Base-by-base conservation (phyloP, 2,113 vertebrate genomes). In the Agelaius phoeniceus region DNA sequence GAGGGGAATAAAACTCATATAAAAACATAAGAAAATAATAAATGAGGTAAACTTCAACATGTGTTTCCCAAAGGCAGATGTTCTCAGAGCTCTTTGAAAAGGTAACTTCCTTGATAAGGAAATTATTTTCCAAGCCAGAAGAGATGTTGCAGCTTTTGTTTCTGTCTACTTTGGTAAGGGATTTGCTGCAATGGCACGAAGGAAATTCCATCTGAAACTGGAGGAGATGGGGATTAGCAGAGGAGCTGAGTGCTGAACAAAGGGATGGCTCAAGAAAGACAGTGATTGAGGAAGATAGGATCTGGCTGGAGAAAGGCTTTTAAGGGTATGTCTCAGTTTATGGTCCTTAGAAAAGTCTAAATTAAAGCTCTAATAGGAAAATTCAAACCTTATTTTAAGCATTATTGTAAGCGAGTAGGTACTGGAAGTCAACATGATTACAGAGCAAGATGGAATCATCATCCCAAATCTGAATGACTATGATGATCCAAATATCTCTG, bases 121-220 rank as follows among this genome's bases (percentile, higher is more conserved):
- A 89, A 55, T 5, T 11, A 8, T 68, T 67, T 89, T 84, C 27
- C 35, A 78, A 82, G 33, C 23, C 61, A 91, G 89, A 90, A 77
- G 27, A 93, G 91, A 75, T 37, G 18, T 67, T 87, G 15, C 18
- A 59, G 43, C 16, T 95, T 94, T 91, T 91, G 11, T 71, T 24
- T 74, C 10, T 75, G 8, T 72, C 15, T 74, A 1, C 23, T 91
- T 93, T 69, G 13, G 8, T 84, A 68, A 41, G 23, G 26, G 46
- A 87, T 80, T 80, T 89, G 23, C 62, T 89, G 10, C 6, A 83
- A 76, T 31, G 37, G 13, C 37, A 77, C 24, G 84, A 58, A 86
- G 46, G 72, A 89, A 96, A 91, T 94, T 75, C 68, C 68, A 74
- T 74, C 26, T 46, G 46, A 91, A 96, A 91, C 23, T 84, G 28